Conservation (phyloP, 2,797 vertebrate genomes). For the Peromyscus nudipes region DNA sequence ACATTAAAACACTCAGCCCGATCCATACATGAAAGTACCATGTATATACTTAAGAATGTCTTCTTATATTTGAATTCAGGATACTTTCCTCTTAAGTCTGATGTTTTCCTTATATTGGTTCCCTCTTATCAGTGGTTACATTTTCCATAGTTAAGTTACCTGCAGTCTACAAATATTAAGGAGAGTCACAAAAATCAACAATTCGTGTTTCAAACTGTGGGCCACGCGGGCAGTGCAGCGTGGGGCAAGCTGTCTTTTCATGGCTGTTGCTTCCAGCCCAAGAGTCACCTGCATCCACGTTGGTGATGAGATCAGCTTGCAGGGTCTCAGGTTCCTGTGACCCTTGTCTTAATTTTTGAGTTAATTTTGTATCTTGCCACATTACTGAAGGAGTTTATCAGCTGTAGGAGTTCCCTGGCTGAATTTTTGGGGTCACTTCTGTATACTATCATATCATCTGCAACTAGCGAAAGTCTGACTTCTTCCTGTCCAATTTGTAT, state of each 20-base stretch:
- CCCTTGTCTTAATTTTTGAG: not conserved
- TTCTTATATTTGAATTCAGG: constrained; percentile 15
- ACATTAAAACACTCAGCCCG: not conserved
- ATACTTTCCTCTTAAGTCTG: not conserved
- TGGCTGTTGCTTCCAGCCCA: not conserved
- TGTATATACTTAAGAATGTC: not conserved
- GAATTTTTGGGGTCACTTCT: too few species aligned
- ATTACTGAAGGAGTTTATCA: too few species aligned
- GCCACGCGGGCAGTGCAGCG: not conserved
- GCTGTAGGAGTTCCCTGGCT: too few species aligned
- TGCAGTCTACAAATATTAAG: not conserved
- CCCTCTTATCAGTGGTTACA: too few species aligned
- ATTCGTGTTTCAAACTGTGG: not conserved
- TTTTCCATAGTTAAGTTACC: not conserved
- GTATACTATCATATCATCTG: too few species aligned
- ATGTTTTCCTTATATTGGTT: not conserved
- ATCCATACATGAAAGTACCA: not conserved
- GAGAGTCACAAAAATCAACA: not conserved
- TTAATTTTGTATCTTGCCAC: too few species aligned
- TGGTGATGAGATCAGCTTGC: not conserved
- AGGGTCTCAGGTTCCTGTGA: not conserved
- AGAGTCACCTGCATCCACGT: not conserved
- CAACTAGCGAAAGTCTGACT: too few species aligned
- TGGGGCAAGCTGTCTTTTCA: not conserved
- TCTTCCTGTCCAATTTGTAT: too few species aligned